These are phyloP conservation scores for Molorchus minor DNA, from an alignment of 2,888 invertebrate species.

Conservation along the genomic window DNA sequence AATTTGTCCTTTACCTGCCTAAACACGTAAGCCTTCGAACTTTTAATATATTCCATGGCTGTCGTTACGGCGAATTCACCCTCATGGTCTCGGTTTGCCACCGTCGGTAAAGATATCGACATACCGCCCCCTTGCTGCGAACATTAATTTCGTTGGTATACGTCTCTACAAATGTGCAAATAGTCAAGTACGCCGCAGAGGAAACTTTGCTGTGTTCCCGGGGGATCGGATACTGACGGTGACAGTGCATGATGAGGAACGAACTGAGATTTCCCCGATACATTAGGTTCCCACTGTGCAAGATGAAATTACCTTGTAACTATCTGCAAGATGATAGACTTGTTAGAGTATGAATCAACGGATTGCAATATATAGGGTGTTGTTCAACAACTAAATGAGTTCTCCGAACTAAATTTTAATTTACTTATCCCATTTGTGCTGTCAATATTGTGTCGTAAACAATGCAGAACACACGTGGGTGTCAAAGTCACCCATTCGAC, in stretches of 20 bases:
- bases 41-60: constrained; percentile 11
- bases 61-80: background rate
- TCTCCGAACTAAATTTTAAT: too few relatives aligned
- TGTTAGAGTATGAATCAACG: too few relatives aligned
- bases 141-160: too few relatives aligned
- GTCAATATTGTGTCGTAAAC: too few relatives aligned
- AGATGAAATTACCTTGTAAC: background rate
- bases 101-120: constrained; percentile 6
- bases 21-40: background rate
- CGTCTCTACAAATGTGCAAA: constrained; percentile 16
- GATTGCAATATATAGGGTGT: too few relatives aligned
- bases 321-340: too few relatives aligned
- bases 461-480: too few relatives aligned
- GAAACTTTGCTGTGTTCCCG: background rate
- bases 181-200: constrained; percentile 8
- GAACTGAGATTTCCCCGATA: background rate
- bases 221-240: constrained; percentile 2
- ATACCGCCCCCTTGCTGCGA: background rate
- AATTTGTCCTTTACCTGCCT: constrained; percentile 11
- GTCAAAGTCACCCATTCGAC: too few relatives aligned
- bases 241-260: constrained; percentile 4
- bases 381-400: too few relatives aligned
- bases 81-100: background rate
- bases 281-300: constrained; percentile 12
- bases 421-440: too few relatives aligned